phyloP scores from a whole-genome alignment of 2,113 vertebrate species.

The Cichladusa arquata region DNA sequence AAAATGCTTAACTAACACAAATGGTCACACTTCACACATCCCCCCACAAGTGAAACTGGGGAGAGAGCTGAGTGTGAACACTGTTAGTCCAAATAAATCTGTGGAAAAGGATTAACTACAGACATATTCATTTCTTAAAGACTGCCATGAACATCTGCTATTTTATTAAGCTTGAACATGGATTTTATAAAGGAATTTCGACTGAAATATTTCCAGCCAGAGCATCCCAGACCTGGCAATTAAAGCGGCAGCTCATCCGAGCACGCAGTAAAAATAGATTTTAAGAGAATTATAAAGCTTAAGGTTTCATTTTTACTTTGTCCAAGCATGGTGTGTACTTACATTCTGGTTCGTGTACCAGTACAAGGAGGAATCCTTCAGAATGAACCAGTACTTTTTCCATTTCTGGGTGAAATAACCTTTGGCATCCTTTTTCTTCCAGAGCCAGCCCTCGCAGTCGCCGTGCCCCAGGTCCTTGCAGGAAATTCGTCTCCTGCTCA shows the following conservation, averaged over 20 bases:
- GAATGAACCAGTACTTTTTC: slow-evolving; percentile 93
- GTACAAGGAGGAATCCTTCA: slow-evolving; percentile 90
- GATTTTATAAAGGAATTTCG: not conserved
- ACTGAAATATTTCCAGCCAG: not conserved
- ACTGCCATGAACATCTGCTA: not conserved
- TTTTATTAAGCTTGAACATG: not conserved
- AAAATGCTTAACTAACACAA: not conserved
- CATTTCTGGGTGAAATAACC: slow-evolving; percentile 90
- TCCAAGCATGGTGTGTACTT: slow-evolving; percentile 24
- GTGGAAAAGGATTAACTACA: not conserved
- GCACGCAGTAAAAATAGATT: not conserved
- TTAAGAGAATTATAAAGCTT: not conserved
- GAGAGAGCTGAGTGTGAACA: not conserved
- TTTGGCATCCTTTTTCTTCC: slow-evolving; percentile 91
- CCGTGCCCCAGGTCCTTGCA: slow-evolving; percentile 89
- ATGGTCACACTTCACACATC: not conserved
- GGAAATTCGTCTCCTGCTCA: slow-evolving; percentile 86
- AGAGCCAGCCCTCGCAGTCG: slow-evolving; percentile 90
- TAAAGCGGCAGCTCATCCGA: not conserved
- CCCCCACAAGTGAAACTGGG: not conserved
- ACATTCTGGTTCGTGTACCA: slow-evolving; percentile 94
- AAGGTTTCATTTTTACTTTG: not conserved
- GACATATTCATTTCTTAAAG: not conserved
- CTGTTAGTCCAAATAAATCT: not conserved
- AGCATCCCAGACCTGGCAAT: not conserved